A percentile compares a stretch with the other conserved stretches of the same genome.
These are phyloP conservation scores for Anneissia japonica DNA, from an alignment of 35 echinoderm and acorn worm species.

Conservation along the genomic window DNA sequence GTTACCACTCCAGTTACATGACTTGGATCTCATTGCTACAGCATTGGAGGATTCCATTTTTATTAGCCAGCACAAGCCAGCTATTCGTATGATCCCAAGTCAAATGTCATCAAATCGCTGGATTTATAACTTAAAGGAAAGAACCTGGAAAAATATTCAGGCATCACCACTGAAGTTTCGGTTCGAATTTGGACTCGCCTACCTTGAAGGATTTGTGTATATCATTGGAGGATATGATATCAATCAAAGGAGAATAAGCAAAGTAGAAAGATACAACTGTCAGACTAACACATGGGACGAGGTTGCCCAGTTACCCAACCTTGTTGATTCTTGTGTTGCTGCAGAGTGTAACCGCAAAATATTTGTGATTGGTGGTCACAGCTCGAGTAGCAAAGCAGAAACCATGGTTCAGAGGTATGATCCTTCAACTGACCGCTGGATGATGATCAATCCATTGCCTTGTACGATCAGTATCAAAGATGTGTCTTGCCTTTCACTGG, in stretches of 20 bases:
- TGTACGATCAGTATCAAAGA: not conserved
- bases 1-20: not conserved
- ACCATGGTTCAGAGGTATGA: constrained; percentile 2
- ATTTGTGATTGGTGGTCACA: not conserved
- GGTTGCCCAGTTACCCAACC: not conserved
- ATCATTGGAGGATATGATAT: constrained; percentile 3
- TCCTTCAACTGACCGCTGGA: not conserved
- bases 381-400: not conserved
- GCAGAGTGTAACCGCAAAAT: not conserved
- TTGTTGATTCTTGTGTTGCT: not conserved
- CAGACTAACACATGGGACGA: constrained; percentile 11
- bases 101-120: not conserved
- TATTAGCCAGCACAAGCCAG: not conserved
- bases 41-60: not conserved
- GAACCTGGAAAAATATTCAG: constrained; percentile 2
- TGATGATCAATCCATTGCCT: not conserved
- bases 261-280: not conserved
- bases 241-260: not conserved
- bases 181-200: not conserved
- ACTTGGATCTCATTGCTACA: constrained; percentile 2
- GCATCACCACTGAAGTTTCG: not conserved
- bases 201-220: not conserved
- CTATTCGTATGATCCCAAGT: not conserved
- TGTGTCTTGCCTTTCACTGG: not conserved
- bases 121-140: not conserved